phyloP scores from a whole-genome alignment of 1,140 invertebrate genomes.

The Microplitis mediator region DNA sequence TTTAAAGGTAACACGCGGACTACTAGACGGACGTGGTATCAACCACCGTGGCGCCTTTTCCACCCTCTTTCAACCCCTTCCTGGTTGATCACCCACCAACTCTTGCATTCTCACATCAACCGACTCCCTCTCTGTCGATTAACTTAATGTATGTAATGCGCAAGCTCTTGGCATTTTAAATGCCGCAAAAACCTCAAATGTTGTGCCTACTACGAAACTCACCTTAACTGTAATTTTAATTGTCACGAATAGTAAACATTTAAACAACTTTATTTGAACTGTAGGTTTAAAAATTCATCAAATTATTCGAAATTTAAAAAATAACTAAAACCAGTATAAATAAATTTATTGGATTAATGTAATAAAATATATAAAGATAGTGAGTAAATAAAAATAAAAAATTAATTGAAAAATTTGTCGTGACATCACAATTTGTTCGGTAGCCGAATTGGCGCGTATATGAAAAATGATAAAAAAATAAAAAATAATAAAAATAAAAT shows the following conservation, averaged over 20 bases:
- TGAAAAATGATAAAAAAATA: not conserved
- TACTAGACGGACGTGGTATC: constrained; percentile 36
- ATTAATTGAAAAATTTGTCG: not conserved
- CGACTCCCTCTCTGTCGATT: not conserved
- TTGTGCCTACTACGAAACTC: too few relatives aligned
- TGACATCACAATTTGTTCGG: not conserved
- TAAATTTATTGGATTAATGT: too few relatives aligned
- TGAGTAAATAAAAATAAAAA: not conserved
- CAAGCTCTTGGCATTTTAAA: constrained; percentile 37
- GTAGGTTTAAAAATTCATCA: too few relatives aligned
- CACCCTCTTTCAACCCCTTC: constrained; percentile 17
- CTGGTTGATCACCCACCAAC: constrained; percentile 3
- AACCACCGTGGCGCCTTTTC: constrained; percentile 39
- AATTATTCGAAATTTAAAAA: too few relatives aligned
- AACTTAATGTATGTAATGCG: constrained; percentile 11
- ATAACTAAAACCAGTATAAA: too few relatives aligned
- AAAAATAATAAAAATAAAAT: not conserved
- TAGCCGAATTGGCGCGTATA: not conserved
- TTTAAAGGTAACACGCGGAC: constrained; percentile 50
- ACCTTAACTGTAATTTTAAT: not conserved
- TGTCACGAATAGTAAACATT: not conserved
- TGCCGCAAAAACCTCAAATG: too few relatives aligned
- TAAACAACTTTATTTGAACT: too few relatives aligned
- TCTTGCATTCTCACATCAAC: constrained; percentile 4
- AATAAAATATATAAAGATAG: too few relatives aligned